Evolutionary conservation across 2,797 vertebrate genomes (phyloP), one percentile per base, ranked within the genome.

Genomic region (Dipus sagitta): DNA sequence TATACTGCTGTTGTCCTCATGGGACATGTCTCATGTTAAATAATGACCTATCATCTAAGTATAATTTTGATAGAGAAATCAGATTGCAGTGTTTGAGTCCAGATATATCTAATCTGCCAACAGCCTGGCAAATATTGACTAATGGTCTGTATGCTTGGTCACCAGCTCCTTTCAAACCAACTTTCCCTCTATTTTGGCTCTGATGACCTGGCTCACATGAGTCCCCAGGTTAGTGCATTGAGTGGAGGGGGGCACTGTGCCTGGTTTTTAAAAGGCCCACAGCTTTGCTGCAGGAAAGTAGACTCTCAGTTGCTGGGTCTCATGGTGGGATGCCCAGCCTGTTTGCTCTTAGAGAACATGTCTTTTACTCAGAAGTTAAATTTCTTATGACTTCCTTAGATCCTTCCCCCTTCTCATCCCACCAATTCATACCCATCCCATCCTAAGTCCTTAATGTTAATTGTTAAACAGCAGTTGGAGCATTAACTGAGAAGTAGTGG

Each of bases 381-480:
- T 97, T 97, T 98, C 95, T 95, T 96, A 85, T 95, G 92, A 96
- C 65, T 81, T 90, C n/a, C 64, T 93, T 34, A 24, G 78, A 71
- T 54, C 90, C 95, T 58, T n/a, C 47, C 20, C 90, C 62, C 42
- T 94, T 95, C 34, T 91, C 79, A 95, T 97, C 95, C 85, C 95
- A 94, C 67, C 52, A 68, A 80, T 75, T 94, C 67, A 89, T 76
- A 42, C 3, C 54, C 54, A 58, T 17, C 13, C 88, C 47, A 96
- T 62, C 79, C 32, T 26, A 93, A 95, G 72, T 80, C 42, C 30
- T 97, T 97, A 97, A 98, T 98, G 97, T 98, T 98, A 98, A 98
- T 98, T 98, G 97, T 98, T 98, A 98, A 98, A 96, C 97, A 96
- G 97, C 95, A 98, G 97, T 97, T 98, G 97, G 95, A 96, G 83